phyloP scores from a whole-genome alignment of 2,888 invertebrate genomes.

The Thymelicus acteon region DNA sequence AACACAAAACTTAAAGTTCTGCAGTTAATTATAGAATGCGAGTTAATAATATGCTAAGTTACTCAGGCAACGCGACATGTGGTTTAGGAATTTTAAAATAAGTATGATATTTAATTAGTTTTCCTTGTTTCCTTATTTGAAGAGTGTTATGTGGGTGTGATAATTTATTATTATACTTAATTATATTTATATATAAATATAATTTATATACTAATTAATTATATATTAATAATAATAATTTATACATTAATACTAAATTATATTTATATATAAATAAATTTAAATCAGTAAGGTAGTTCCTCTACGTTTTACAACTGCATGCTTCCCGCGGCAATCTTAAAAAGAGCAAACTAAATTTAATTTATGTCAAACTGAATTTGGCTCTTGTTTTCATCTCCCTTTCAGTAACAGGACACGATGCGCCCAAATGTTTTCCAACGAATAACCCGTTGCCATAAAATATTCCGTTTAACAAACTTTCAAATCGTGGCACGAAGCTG shows the following conservation, averaged over 20 bases:
- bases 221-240: too few relatives aligned
- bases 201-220: too few relatives aligned
- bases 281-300: neutral
- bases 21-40: constrained; percentile 26
- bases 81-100: too few relatives aligned
- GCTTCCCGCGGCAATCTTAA: neutral
- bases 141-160: too few relatives aligned
- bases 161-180: too few relatives aligned
- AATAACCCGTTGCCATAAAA: constrained; percentile 34
- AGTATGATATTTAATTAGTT: too few relatives aligned
- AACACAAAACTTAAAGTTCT: constrained; percentile 27
- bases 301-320: neutral
- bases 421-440: constrained; percentile 2
- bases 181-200: too few relatives aligned
- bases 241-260: too few relatives aligned
- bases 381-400: constrained; percentile 1
- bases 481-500: constrained; percentile 34
- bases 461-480: constrained; percentile 41
- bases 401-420: constrained; percentile 1
- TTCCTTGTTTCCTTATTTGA: too few relatives aligned
- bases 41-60: constrained; percentile 16
- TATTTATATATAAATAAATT: too few relatives aligned
- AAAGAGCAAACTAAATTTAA: constrained; percentile 39
- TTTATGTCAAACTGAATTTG: neutral
- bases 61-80: constrained; percentile 12